These are phyloP conservation scores for Drymodes brunneopygia DNA, from an alignment of 2,113 vertebrate species.

Conservation along the genomic window DNA sequence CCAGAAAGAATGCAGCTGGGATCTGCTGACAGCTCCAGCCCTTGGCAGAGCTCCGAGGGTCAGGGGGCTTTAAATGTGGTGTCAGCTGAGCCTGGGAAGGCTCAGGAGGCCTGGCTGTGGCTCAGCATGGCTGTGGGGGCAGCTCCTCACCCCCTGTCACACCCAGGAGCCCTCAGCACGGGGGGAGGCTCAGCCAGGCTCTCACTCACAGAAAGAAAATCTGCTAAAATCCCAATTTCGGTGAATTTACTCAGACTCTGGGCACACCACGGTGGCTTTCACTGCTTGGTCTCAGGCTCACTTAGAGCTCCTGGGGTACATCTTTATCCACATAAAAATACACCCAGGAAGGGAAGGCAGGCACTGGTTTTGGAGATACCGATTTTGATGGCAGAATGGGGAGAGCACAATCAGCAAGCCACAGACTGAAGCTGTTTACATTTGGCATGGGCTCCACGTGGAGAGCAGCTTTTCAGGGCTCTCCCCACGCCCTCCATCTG, in stretches of 20 bases:
- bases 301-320: not conserved
- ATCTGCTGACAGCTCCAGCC: not conserved
- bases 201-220: not conserved
- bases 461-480: not conserved
- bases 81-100: not conserved
- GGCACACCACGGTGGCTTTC: not conserved
- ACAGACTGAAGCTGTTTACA: slow-evolving; percentile 4
- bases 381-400: slow-evolving; percentile 7
- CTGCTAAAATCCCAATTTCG: not conserved
- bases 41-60: not conserved
- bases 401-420: not conserved
- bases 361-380: not conserved
- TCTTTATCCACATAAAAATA: slow-evolving; percentile 16
- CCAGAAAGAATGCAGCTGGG: not conserved
- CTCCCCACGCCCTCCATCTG: slow-evolving; percentile 40
- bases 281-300: not conserved
- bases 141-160: not conserved
- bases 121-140: not conserved
- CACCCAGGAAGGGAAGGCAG: not conserved
- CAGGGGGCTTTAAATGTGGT: not conserved
- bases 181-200: not conserved
- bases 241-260: not conserved
- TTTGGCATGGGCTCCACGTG: slow-evolving; percentile 5
- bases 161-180: accelerated
- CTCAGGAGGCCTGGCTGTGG: not conserved